Base-by-base conservation (phyloP, 2,888 invertebrate genomes). In the Drosophila kuntzei region DNA sequence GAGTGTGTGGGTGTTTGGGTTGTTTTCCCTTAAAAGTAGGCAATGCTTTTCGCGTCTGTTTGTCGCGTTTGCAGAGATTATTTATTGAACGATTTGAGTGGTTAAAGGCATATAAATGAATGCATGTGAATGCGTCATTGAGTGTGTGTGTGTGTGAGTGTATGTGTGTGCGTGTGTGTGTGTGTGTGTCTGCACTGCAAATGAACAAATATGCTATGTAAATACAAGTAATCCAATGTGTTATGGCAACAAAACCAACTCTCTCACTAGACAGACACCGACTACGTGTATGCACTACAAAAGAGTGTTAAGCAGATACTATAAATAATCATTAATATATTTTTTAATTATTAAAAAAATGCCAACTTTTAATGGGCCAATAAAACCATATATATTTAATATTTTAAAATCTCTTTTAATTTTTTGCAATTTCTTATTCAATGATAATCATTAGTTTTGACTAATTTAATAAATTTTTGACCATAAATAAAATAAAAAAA, bases 31-130 rank as follows among this genome's bases (percentile, higher is more conserved):
- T 16, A 73, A 74, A 76, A 68, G 79, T 76, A 81, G 76, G 81
- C 85, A 78, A 73, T 60, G 57, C 55, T 78, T 80, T 78, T 55
- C 27, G 60, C 64, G 51, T 63, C 76, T 60, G 76, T 55, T 71
- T 75, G 76, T 70, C 65, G 65, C 73, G 59, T 44, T 68, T 37
- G 57, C 70, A 65, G 60, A 68, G 83, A 85, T 82, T 85, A 79
- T 82, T 82, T 80, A 82, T 75, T 80, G 72, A 82, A 83, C 64
- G 72, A 61, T 75, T 71, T 75, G 66, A 67, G 66, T 63, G 63
- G 70, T 80, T 71, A 66, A 84, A 70, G 70, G 55, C 64, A 62
- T 61, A 82, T 68, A 59, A 64, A 69, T 60, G 66, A 64, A 61
- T 74, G 55, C 54, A 53, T 55, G 54, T 41, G 65, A 59, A 63